Evolutionary conservation across 2,113 vertebrate genomes (phyloP).

Genomic region (Ondatra zibethicus): DNA sequence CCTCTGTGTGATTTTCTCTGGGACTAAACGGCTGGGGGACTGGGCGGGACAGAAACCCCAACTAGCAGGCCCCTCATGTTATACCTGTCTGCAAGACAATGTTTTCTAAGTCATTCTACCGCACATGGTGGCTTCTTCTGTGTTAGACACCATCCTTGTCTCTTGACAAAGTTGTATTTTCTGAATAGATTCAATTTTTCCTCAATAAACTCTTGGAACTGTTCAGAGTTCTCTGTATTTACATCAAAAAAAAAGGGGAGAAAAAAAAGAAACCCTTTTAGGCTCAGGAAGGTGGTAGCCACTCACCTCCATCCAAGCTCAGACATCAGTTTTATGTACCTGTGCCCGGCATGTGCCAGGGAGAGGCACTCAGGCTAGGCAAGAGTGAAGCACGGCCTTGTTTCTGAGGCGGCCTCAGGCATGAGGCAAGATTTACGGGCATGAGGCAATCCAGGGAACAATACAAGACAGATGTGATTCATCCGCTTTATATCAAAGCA

Average conservation of each 20-base stretch:
- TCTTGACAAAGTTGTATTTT: not conserved
- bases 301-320: not conserved
- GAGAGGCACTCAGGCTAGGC: not conserved
- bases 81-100: not conserved
- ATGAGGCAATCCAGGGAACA: conserved; percentile 69
- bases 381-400: not conserved
- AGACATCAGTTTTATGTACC: not conserved
- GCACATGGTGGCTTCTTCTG: not conserved
- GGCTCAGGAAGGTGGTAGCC: not conserved
- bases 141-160: not conserved
- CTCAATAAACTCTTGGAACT: not conserved
- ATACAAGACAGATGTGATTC: conserved; percentile 62
- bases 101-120: not conserved
- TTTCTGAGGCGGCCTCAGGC: conserved; percentile 46
- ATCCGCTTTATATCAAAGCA: conserved; percentile 55
- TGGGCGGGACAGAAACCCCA: too few species aligned
- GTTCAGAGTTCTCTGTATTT: not conserved
- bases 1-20: too few species aligned
- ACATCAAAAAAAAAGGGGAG: not conserved
- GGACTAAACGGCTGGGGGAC: too few species aligned
- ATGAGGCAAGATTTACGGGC: not conserved
- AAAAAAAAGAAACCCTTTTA: not conserved
- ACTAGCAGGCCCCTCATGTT: too few species aligned
- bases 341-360: not conserved
- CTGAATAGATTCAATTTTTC: not conserved